These are phyloP conservation scores for Bothrops jararaca DNA, from an alignment of 2,113 vertebrate genomes.

Conservation along the genomic window DNA sequence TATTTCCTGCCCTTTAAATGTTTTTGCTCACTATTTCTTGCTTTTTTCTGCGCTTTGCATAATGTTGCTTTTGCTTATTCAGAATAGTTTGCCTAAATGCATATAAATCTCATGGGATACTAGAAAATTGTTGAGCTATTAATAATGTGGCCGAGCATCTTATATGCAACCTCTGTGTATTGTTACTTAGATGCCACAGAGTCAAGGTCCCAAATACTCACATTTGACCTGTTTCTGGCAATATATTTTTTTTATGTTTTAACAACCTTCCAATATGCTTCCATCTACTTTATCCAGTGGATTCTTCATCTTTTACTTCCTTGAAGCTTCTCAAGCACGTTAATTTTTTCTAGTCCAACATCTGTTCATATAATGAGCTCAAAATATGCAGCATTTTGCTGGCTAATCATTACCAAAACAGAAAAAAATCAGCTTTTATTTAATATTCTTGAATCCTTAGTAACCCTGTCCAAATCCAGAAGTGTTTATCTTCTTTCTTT, in stretches of 20 bases:
- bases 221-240: not conserved
- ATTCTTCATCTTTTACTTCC: not conserved
- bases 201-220: not conserved
- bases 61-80: not conserved
- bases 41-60: not conserved
- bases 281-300: not conserved
- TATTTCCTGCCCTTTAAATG: not conserved
- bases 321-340: not conserved
- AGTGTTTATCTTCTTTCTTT: not conserved
- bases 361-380: not conserved
- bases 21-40: not conserved
- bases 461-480: not conserved
- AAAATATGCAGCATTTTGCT: not conserved
- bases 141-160: not conserved
- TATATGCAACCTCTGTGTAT: not conserved
- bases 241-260: not conserved
- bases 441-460: not conserved
- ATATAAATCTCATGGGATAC: not conserved
- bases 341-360: not conserved
- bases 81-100: not conserved
- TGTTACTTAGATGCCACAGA: not conserved
- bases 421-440: not conserved
- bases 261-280: not conserved
- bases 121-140: not conserved
- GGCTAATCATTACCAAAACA: not conserved